Base-by-base conservation (phyloP, 2,888 invertebrate genomes). In the Drosophila eohydei region DNA sequence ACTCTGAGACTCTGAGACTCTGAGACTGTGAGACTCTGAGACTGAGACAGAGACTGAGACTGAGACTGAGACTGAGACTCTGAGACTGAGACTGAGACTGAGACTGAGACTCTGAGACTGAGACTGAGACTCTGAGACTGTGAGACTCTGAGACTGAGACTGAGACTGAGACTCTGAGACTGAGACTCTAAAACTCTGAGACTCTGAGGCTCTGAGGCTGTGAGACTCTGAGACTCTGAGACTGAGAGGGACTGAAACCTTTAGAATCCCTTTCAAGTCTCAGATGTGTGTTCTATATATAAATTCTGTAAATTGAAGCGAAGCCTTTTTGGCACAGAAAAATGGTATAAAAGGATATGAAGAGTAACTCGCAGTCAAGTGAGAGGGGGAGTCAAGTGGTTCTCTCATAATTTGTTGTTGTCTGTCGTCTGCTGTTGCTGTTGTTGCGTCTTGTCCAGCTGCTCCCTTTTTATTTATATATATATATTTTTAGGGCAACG, bases 361-460 rank as follows among this genome's bases (percentile, higher is more conserved):
- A 30, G 21, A 30, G 28, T 26, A 28, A 1, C 44, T 26, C 21
- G 44, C 21, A 7, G 40, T 8, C 14, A n/a, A 30, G n/a, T 3
- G 43, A 4, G 11, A 34, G 3, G 28, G 28, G 2, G 28, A 48
- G 2, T 65, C 75, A 71, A 78, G 75, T 75, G 66, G 44, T 54
- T 54, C 73, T 58, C 73, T 63, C 76, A 79, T 81, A 72, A 81
- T 74, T 84, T 87, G 55, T 57, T 61, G 66, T 61, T 76, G 64
- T 62, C 71, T 28, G 41, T 55, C 40, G 38, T 16, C 54, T 34
- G 57, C 28, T 48, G 50, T 43, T 38, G n/a, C 21, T 52, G 50
- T 58, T 21, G 43, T n/a, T 57, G 26, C 32, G 32, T 21, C 36
- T 14, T 38, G 38, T 52, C 52, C 36, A 38, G 41, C 30, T 70